A percentile compares a stretch with the other conserved stretches of the same genome.
Conservation (phyloP, 2,797 vertebrate genomes). For the Peromyscus eremicus region DNA sequence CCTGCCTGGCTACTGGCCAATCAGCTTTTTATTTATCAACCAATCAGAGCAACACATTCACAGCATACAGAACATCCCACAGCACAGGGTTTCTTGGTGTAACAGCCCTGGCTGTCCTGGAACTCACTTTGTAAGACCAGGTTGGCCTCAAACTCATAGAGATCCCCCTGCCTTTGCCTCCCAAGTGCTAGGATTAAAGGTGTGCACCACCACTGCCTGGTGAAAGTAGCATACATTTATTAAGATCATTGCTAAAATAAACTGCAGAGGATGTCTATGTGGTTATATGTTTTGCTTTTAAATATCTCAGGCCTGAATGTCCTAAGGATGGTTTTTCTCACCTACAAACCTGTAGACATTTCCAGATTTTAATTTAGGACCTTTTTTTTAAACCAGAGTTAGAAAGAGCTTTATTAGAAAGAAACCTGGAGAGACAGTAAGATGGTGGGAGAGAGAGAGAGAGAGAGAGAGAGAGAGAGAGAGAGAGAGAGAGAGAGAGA, state of each 20-base stretch:
- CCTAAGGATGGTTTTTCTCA: constrained; percentile 31
- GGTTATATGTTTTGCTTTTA: background rate
- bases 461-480: too few relatives aligned
- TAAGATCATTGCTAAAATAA: background rate
- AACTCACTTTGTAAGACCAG: background rate
- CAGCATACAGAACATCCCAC: too few relatives aligned
- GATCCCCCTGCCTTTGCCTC: background rate
- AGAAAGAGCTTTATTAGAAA: too few relatives aligned
- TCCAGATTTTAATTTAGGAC: constrained; percentile 1
- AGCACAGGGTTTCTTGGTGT: background rate
- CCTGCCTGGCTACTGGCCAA: too few relatives aligned
- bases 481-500: too few relatives aligned
- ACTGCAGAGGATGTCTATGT: background rate
- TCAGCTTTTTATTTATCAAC: too few relatives aligned
- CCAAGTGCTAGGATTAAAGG: background rate
- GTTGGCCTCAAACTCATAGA: background rate
- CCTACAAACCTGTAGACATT: background rate
- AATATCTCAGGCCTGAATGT: background rate
- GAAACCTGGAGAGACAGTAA: too few relatives aligned
- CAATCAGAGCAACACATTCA: too few relatives aligned
- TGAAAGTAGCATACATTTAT: background rate
- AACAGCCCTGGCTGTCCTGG: background rate
- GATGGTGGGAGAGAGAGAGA: too few relatives aligned
- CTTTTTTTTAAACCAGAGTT: background rate
- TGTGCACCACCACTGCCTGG: background rate